Base-by-base conservation (phyloP, 2,888 invertebrate genomes). In the Amiota mariae region DNA sequence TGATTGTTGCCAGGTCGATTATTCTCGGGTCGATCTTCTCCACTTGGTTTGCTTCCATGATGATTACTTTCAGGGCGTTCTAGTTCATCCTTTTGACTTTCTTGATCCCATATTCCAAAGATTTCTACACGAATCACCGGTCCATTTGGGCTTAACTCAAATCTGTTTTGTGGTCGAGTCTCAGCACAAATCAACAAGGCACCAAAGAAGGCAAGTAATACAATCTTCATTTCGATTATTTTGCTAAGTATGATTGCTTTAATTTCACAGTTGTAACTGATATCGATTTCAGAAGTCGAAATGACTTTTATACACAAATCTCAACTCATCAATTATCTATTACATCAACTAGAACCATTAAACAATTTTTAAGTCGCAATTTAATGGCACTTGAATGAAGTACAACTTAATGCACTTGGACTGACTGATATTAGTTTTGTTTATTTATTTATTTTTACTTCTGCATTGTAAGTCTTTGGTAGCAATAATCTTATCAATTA, bases 161-260 rank as follows among this genome's bases (percentile, higher is more conserved):
- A n/a, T 2, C 4, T 11, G 24, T 6, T 15, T 47, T 63, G 63
- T 8, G 24, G 36, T 12, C 63, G 36, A 46, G 63, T 46, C 4
- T 24, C 24, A 36, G 63, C 47, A 36, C 36, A 63, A 46, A 63
- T 2, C n/a, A 63, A 13, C 11, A 36, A 63, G 13, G 63, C 15
- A 13, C 46, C 46, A 46, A 46, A 2, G 12, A 63, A 10, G 10
- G 63, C 46, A n/a, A 63, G 12, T 47, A 63, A 46, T 63, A n/a
- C 15, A 12, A 63, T 13, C 46, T 63, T 63, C 63, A 63, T 63
- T 10, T 63, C 15, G 63, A n/a, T 63, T 63, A 4, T 59, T 59
- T 8, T 11, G 24, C 18, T 59, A n/a, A n/a, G n/a, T n/a, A n/a
- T 56, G n/a, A 18, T 24, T 59, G 59, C 36, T 36, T 1, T 1